Base-by-base conservation (phyloP, 2,113 vertebrate genomes). In the Trinectes maculatus region DNA sequence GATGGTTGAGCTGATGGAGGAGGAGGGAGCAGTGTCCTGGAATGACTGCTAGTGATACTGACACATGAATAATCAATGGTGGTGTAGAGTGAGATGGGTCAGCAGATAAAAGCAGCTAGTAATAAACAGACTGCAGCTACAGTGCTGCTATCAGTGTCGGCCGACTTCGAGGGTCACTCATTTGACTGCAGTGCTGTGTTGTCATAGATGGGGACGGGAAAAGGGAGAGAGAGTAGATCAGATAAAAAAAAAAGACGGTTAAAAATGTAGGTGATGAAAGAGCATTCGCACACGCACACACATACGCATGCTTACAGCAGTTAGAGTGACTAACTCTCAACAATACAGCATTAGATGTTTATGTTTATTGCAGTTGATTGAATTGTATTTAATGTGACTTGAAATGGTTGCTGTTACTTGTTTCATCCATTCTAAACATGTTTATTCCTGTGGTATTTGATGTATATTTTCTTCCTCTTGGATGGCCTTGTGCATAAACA, bases 161-260 rank as follows among this genome's bases (percentile, higher is more conserved):
- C 49, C 73, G 73, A 52, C 75, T 84, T 46, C n/a, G 37, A 73
- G 58, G 31, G 24, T 57, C 74, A 29, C 61, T 83, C 63, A 47
- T 51, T 39, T 42, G 26, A 51, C 76, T 83, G 79, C 83, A 83
- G 86, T 25, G 8, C 62, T 78, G 69, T 63, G 73, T 82, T 66
- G 44, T 72, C 62, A 76, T 67, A 51, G 61, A 57, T 59, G 40
- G 44, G 53, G 28, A 31, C n/a, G 16, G n/a, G n/a, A 52, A 19
- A 3, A 19, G 28, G 28, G n/a, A 25, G 11, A n/a, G 12, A 44
- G 37, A n/a, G n/a, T n/a, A 22, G 43, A 46, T 46, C 43, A 26
- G 24, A 26, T 47, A 22, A 7, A 28, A 12, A 25, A 19, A n/a
- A 52, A n/a, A n/a, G n/a, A n/a, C n/a, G 48, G 26, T 16, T 31